Percentiles rank a stretch among this genome's conserved stretches.
Evolutionary conservation across 35 echinoderm and acorn worm species (phyloP).

Genomic region (Holothuria glaberrima): DNA sequence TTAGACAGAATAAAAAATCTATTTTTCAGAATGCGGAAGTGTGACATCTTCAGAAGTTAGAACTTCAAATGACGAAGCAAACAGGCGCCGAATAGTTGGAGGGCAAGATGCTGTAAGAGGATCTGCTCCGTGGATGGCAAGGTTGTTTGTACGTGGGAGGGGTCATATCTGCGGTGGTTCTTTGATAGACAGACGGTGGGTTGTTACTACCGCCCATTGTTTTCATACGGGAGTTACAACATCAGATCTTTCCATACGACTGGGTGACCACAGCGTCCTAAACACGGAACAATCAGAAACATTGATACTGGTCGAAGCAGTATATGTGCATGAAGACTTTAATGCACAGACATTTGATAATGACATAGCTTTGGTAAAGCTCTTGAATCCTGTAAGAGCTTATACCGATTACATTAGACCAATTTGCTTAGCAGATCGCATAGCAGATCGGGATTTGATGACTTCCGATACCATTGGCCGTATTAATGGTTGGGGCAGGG

Average conservation of each 20-base stretch:
- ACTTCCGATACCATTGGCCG: conserved; percentile 3
- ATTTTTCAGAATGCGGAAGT: conserved; percentile 67
- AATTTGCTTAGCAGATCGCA: conserved; percentile 68
- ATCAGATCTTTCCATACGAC: conserved; percentile 43
- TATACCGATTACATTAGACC: conserved; percentile 80
- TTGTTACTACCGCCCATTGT: conserved; percentile 27
- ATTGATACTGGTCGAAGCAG: conserved; percentile 24
- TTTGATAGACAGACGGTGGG: conserved; percentile 64
- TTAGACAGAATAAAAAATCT: too few relatives aligned
- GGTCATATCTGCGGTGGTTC: conserved; percentile 72
- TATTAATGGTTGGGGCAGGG: conserved; percentile 76
- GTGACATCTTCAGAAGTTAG: not conserved
- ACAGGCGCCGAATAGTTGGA: conserved; percentile 40
- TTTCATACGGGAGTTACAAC: not conserved
- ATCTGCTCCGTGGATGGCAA: conserved; percentile 77
- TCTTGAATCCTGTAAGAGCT: conserved; percentile 47
- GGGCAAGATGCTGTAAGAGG: conserved; percentile 48
- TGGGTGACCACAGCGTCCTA: conserved; percentile 72
- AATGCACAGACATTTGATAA: conserved; percentile 58
- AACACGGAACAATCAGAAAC: conserved; percentile 47
- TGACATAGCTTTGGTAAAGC: conserved; percentile 78
- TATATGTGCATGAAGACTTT: conserved; percentile 67
- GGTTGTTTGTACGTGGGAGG: conserved; percentile 44
- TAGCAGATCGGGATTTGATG: not conserved
- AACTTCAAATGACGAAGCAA: not conserved